These are phyloP conservation scores for Echinarachnius parma DNA, from an alignment of 53 echinoderm and acorn worm species.

Conservation along the genomic window DNA sequence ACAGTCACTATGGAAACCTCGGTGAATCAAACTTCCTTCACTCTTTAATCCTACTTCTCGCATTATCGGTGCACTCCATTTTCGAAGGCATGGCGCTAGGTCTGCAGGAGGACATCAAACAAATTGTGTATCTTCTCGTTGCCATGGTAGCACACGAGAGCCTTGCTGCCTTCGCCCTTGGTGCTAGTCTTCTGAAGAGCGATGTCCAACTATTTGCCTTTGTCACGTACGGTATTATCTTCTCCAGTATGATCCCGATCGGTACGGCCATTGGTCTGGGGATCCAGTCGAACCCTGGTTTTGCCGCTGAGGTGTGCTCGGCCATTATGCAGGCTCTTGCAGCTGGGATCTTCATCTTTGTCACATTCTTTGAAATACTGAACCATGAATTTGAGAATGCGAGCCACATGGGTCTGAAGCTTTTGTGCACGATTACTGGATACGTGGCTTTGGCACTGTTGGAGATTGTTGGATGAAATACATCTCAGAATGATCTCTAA, in stretches of 20 bases:
- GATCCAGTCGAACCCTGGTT: conserved; percentile 58
- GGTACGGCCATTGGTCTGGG: conserved; percentile 78
- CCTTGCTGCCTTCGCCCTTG: conserved; percentile 89
- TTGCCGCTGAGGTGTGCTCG: conserved; percentile 63
- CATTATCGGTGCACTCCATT: conserved; percentile 85
- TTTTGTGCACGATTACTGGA: conserved; percentile 57
- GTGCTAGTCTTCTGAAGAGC: conserved; percentile 77
- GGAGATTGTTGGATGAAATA: conserved; percentile 58
- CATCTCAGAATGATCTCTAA: neutral
- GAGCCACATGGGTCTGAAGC: conserved; percentile 61
- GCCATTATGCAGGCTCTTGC: conserved; percentile 89
- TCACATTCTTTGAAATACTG: conserved; percentile 97
- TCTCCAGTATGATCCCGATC: conserved; percentile 84
- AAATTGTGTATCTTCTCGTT: conserved; percentile 69
- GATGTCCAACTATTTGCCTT: conserved; percentile 33
- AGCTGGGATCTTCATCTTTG: conserved; percentile 93
- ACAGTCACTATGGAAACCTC: conserved; percentile 70
- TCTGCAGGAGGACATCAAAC: conserved; percentile 70
- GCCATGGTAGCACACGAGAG: conserved; percentile 94
- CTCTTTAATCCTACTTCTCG: conserved; percentile 78
- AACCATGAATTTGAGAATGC: conserved; percentile 85
- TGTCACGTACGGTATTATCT: conserved; percentile 62
- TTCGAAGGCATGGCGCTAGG: conserved; percentile 98
- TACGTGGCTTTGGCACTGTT: conserved; percentile 69
- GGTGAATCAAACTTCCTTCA: conserved; percentile 52